Base-by-base conservation (phyloP, 2,888 invertebrate species). In the Taphrorychus bicolor region DNA sequence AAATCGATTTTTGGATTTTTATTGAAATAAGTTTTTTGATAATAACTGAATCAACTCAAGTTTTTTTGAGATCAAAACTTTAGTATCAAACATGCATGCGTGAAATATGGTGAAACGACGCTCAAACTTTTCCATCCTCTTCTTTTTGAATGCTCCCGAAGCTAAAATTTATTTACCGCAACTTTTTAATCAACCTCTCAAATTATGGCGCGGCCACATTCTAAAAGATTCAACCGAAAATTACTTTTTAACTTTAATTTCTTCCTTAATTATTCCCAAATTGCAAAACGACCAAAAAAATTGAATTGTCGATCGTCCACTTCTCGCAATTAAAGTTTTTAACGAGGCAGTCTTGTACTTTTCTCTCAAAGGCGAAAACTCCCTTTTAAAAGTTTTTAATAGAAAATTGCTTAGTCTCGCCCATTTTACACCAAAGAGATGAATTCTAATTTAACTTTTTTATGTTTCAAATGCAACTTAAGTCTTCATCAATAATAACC, bases 401-500 rank as follows among this genome's bases (percentile, higher is more conserved):
- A 81, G 81, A 81, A 81, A 79, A 78, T 74, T 75, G 73, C 75
- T 78, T 79, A 79, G 79, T 80, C 77, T 77, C 78, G 78, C 79
- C 78, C 79, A 79, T 80, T 82, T 81, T 82, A 81, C n/a, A n/a
- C 81, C 82, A 82, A 81, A 80, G 82, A 81, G 81, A 79, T 81
- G 81, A 81, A 82, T 82, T 82, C 81, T 82, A 82, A 82, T 81
- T 82, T 81, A 11, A 14, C 54, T 14, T 16, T 52, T 32, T 32
- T 32, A 32, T 32, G 32, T 32, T 32, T 32, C 7, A 3, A 11
- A n/a, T n/a, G n/a, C n/a, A n/a, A n/a, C n/a, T n/a, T n/a, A n/a
- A n/a, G n/a, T n/a, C n/a, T n/a, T n/a, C n/a, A n/a, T n/a, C n/a
- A n/a, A n/a, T n/a, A n/a, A n/a, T n/a, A n/a, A n/a, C n/a, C n/a